Evolutionary conservation across 2,797 vertebrate species (phyloP), one percentile per base, ranked within the genome.

Genomic region (Neosilurus mollespiculum): DNA sequence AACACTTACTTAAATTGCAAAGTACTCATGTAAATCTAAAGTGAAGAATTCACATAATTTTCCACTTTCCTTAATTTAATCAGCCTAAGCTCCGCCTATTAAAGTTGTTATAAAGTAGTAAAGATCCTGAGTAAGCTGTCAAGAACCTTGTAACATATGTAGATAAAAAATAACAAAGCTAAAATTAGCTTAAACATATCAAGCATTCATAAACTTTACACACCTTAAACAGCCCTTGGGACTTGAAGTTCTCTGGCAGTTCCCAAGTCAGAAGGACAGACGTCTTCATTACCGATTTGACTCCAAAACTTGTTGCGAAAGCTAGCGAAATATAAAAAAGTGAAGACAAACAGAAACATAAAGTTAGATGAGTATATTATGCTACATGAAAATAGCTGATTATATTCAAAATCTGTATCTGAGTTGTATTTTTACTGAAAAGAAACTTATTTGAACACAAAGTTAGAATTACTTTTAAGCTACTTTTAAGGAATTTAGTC

Each of bases 241-340:
- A 96, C 91, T 95, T 97, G 87, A 96, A 98, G 62, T 96, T 95
- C 88, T 98, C 97, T 0, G 97, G 97, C 65, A 99, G 94, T 88
- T 99, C 98, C 98, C 98, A 99, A 86, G 96, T 97, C 90, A 99
- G 94, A 88, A 99, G 92, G 86, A 98, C 97, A 0, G 98, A 98
- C 0, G 96, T 97, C 91, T 97, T 98, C 94, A 95, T 98, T 85
- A 98, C 97, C 0, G 97, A 94, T 59, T 94, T 98, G 88, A 97
- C 98, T 0, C 94, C 95, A 92, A 99, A 99, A 92, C 98, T 98
- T 92, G 97, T 97, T 87, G 97, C 96, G 89, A 99, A 99, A 86
- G 95, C 98, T 98, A 91, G 8, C 4, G 6, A 8, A 34, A 22
- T 76, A 88, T 93, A 86, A 83, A 78, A 14, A 67, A 49, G 88